Percentiles rank a stretch among this genome's conserved stretches.
Conservation (phyloP, 1,140 invertebrate species). For the Penaeus chinensis region DNA sequence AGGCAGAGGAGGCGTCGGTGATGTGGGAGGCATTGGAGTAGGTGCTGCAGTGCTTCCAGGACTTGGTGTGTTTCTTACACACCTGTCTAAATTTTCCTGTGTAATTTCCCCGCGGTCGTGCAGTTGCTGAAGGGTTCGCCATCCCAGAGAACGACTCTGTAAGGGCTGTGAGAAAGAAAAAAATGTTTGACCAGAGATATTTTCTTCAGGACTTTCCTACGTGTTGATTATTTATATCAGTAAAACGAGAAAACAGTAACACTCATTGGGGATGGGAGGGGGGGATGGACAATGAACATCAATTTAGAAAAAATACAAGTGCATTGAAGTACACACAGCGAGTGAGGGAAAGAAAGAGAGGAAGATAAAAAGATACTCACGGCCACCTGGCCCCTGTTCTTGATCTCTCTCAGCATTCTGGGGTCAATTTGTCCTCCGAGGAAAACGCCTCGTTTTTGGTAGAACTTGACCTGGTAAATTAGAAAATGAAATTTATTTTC, state of each 20-base stretch:
- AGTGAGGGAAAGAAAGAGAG: background rate
- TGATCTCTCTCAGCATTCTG: constrained; percentile 28
- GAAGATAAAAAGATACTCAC: background rate
- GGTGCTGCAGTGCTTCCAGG: too few relatives aligned
- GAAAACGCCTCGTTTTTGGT: constrained; percentile 61
- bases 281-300: too few relatives aligned
- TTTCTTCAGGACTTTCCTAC: too few relatives aligned
- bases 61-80: too few relatives aligned
- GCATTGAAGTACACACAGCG: too few relatives aligned
- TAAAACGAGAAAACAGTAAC: too few relatives aligned
- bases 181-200: background rate
- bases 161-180: background rate
- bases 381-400: background rate
- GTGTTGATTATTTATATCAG: too few relatives aligned
- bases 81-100: too few relatives aligned
- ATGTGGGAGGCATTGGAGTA: too few relatives aligned
- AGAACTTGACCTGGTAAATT: constrained; percentile 58
- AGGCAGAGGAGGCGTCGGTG: too few relatives aligned
- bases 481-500: background rate
- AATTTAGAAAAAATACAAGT: too few relatives aligned
- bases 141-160: background rate
- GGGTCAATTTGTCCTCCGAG: constrained; percentile 54
- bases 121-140: background rate
- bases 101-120: background rate
- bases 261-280: too few relatives aligned